Conservation (phyloP, 1,140 invertebrate genomes). For the Drosophila dunni region DNA sequence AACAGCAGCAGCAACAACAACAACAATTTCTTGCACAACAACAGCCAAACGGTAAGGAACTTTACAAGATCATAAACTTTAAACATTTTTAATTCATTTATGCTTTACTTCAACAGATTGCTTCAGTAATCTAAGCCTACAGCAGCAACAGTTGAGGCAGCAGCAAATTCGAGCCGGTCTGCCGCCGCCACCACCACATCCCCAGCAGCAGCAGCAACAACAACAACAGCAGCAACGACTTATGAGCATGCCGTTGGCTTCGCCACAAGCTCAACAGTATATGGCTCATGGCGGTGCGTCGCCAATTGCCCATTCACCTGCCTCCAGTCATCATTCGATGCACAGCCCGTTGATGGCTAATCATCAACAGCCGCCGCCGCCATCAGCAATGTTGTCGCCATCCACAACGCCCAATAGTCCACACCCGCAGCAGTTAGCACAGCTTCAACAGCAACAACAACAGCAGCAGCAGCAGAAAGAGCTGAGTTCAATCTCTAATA, state of each 20-base stretch:
- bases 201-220: slow-evolving; percentile 71
- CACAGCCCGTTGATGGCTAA: slow-evolving; percentile 77
- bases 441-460: slow-evolving; percentile 26
- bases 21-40: slow-evolving; percentile 60
- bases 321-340: slow-evolving; percentile 82
- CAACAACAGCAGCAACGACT: slow-evolving; percentile 79
- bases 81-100: background rate
- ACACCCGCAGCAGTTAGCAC: slow-evolving; percentile 44
- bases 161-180: slow-evolving; percentile 59
- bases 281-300: slow-evolving; percentile 70
- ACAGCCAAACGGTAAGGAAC: slow-evolving; percentile 56
- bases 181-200: slow-evolving; percentile 72
- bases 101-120: slow-evolving; percentile 48
- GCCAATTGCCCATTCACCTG: slow-evolving; percentile 84
- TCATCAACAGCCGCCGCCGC: slow-evolving; percentile 76
- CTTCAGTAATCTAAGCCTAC: slow-evolving; percentile 61
- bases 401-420: slow-evolving; percentile 48
- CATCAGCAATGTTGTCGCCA: slow-evolving; percentile 71
- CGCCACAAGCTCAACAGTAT: slow-evolving; percentile 66
- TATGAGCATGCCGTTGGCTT: slow-evolving; percentile 65
- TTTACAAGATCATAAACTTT: background rate
- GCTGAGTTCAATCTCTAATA: slow-evolving; percentile 47
- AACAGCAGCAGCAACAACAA: slow-evolving; percentile 49
- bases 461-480: slow-evolving; percentile 51
- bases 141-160: slow-evolving; percentile 62